Base-by-base conservation (phyloP, 2,888 invertebrate species). In the Agrenia bidenticulata region DNA sequence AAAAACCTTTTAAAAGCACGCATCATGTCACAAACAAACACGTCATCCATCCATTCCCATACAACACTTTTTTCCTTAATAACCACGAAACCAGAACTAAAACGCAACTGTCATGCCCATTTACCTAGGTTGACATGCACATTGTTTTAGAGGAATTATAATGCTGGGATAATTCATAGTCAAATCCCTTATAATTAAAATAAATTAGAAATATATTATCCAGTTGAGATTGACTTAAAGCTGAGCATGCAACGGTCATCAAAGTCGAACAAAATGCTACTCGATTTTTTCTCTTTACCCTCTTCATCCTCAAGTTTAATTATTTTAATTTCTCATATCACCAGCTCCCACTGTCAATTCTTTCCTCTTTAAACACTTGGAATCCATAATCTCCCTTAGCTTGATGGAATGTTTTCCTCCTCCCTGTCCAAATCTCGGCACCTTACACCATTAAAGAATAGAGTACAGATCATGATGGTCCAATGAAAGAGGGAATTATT, bases 21-120 rank as follows among this genome's bases (percentile, higher is more conserved):
- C 58, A 58, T 58, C 58, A 45, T 58, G 58, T 58, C 58, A 58
- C 58, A 58, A 42, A 45, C 57, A 37, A 37, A 57, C 58, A 58
- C 58, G 58, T 58, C 49, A 58, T 58, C 58, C 49, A 42, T 42
- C 49, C 58, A 58, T 58, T 58, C 57, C 41, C 58, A 45, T 41
- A 26, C 58, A 49, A 26, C 58, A 42, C 45, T 58, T 58, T 58
- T 58, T 58, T 57, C 15, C 37, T 4, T 5, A 17, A 21, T 45
- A 23, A n/a, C 58, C 49, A 45, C 49, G 49, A 58, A 58, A 19
- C 45, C 58, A 58, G 42, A 58, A 58, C 58, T 42, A 58, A 58
- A 58, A 58, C 58, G 58, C 58, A 58, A 58, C 54, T 58, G 45
- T 58, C 58, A 45, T 58, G 42, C 57, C 19, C 39, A 57, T 57